A percentile compares a stretch with the other conserved stretches of the same genome.
Evolutionary conservation across 2,113 vertebrate species (phyloP).

Genomic region (Microcebus tavaratra): DNA sequence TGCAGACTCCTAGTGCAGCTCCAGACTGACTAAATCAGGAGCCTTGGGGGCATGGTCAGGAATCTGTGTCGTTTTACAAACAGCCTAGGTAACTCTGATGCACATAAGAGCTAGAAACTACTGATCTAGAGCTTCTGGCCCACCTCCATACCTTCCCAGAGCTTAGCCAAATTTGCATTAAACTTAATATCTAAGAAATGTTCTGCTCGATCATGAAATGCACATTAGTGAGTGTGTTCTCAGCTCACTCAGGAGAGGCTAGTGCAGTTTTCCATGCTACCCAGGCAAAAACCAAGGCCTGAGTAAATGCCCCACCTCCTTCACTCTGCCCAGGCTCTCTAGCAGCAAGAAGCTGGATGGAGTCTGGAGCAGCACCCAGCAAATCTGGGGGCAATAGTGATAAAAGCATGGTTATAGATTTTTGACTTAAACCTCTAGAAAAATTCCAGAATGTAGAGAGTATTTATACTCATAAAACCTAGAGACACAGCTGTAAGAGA

Average conservation of each 20-base stretch:
- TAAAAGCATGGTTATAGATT: background rate
- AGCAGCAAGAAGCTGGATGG: background rate
- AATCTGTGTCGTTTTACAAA: background rate
- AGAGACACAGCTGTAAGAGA: background rate
- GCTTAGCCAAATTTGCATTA: background rate
- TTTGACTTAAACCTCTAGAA: background rate
- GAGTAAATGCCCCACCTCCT: background rate
- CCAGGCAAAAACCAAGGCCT: background rate
- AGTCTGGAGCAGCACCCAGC: too few species aligned
- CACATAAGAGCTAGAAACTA: background rate
- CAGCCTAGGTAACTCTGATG: background rate
- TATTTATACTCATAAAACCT: background rate
- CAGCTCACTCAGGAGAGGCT: background rate
- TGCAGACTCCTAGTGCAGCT: background rate
- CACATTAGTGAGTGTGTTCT: background rate
- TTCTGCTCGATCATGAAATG: background rate
- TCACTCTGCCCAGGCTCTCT: accelerated
- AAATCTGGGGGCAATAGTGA: background rate
- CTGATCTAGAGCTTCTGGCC: background rate
- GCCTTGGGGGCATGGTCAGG: background rate
- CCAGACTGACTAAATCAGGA: background rate
- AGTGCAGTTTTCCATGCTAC: background rate
- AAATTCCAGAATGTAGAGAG: background rate
- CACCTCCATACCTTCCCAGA: background rate
- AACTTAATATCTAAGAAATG: background rate